Conservation (phyloP, 2,797 vertebrate species). For the Bucorvus abyssinicus region DNA sequence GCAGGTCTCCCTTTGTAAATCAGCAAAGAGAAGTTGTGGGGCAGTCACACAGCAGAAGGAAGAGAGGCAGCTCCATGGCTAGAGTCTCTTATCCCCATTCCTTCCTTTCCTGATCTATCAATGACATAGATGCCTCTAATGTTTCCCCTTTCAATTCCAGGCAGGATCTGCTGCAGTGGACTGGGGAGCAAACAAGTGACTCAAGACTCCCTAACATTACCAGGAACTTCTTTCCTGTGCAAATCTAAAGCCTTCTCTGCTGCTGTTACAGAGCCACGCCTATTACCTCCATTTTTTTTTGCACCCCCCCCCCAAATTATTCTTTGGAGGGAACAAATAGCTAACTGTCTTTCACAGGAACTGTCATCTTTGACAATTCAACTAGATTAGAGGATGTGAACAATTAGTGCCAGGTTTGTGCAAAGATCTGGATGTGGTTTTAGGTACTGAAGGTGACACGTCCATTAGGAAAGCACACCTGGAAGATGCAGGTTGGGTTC, state of each 20-base stretch:
- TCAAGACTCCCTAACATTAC: neutral
- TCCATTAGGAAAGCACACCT: neutral
- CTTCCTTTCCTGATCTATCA: neutral
- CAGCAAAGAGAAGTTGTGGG: neutral
- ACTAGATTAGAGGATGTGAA: neutral
- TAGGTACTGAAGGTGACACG: neutral
- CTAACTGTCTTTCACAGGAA: neutral
- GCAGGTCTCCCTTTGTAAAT: neutral
- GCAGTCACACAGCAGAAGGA: neutral
- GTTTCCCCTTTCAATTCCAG: neutral
- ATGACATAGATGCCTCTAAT: neutral
- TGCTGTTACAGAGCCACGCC: neutral
- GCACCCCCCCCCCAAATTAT: neutral
- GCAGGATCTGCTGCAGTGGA: neutral
- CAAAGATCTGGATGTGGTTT: neutral
- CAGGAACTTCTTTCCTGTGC: neutral
- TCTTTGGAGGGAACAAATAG: neutral
- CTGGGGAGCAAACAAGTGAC: neutral
- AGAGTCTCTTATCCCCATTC: neutral
- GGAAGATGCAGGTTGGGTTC: neutral
- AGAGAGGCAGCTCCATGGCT: neutral
- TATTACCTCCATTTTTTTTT: neutral
- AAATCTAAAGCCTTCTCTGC: neutral
- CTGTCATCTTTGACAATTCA: neutral
- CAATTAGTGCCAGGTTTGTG: neutral